A percentile compares a stretch with the other conserved stretches of the same genome.
Evolutionary conservation across 2,113 vertebrate genomes (phyloP).

Genomic region (Notarius lentiginosus): DNA sequence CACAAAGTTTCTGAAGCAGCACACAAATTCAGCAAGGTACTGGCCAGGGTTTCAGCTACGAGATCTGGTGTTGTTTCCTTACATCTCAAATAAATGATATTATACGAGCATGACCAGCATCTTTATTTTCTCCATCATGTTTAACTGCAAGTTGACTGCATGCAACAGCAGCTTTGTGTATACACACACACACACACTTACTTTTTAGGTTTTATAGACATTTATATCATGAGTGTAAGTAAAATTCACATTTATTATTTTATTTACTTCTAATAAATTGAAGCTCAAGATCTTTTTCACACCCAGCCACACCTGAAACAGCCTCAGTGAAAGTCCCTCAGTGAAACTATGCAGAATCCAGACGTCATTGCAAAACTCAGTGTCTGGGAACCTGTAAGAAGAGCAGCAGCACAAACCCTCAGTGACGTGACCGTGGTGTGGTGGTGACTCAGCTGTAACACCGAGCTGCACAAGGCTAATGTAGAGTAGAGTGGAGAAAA

Average conservation of each 20-base stretch:
- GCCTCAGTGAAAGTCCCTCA: neutral
- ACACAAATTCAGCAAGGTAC: neutral
- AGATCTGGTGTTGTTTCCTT: neutral
- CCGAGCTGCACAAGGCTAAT: neutral
- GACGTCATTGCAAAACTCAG: neutral
- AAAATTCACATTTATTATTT: too few species aligned
- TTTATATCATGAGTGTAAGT: too few species aligned
- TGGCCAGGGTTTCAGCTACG: neutral
- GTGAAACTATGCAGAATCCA: neutral
- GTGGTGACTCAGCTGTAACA: conserved; percentile 13
- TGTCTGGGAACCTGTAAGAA: neutral
- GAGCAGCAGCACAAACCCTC: neutral
- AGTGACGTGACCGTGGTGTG: neutral
- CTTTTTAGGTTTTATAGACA: too few species aligned
- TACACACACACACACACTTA: too few species aligned
- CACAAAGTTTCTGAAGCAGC: neutral
- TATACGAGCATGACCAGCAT: too few species aligned
- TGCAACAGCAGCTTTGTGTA: neutral
- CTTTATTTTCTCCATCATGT: neutral
- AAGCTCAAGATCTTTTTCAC: neutral
- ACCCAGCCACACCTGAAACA: neutral
- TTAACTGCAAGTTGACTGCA: neutral
- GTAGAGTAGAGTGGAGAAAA: neutral
- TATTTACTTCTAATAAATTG: neutral
- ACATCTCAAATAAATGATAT: neutral